These are phyloP conservation scores for Marisa cornuarietis DNA, from an alignment of 1,140 invertebrate species.

Conservation along the genomic window DNA sequence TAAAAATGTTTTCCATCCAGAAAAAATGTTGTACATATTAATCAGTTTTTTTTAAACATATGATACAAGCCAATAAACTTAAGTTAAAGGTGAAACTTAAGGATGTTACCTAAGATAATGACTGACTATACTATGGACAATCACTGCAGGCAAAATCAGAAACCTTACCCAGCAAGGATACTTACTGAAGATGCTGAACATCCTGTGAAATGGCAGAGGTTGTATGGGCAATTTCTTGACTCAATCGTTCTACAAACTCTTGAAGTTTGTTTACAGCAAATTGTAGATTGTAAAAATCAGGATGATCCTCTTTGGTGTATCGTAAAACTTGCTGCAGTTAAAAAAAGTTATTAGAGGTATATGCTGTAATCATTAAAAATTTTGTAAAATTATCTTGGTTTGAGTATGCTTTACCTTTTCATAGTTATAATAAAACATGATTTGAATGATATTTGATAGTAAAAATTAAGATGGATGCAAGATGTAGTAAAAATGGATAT, in stretches of 20 bases:
- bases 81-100: too few species aligned
- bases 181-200: conserved; percentile 18
- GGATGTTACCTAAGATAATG: too few species aligned
- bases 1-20: too few species aligned
- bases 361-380: not conserved
- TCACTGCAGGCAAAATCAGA: too few species aligned
- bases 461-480: too few species aligned
- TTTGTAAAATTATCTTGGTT: not conserved
- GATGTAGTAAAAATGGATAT: not conserved
- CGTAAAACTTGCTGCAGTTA: conserved; percentile 18
- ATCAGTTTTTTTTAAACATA: too few species aligned
- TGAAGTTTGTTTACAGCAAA: conserved; percentile 12
- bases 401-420: too few species aligned
- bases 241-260: conserved; percentile 21
- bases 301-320: conserved; percentile 19
- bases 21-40: too few species aligned
- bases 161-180: not conserved
- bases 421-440: too few species aligned
- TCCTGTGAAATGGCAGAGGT: conserved; percentile 14
- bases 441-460: too few species aligned
- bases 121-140: too few species aligned
- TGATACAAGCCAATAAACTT: too few species aligned
- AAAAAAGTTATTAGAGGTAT: not conserved
- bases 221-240: conserved; percentile 19
- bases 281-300: conserved; percentile 21